These are phyloP conservation scores for Cetonia aurata DNA, from an alignment of 2,888 invertebrate species.

Conservation along the genomic window DNA sequence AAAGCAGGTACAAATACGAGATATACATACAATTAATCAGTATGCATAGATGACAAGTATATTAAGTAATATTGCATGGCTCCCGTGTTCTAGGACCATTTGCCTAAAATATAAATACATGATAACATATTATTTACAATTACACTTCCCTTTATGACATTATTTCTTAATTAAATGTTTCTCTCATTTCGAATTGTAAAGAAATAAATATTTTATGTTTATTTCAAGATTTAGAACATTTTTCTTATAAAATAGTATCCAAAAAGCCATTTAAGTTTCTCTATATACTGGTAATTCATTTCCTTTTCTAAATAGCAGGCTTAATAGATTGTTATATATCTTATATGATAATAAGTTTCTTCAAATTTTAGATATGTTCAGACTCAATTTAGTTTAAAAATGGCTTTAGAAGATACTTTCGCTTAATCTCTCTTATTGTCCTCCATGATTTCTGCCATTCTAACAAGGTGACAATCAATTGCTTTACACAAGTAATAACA, in stretches of 20 bases:
- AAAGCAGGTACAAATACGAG: slow-evolving; percentile 57
- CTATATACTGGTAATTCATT: no score
- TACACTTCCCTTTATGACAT: slow-evolving; percentile 19
- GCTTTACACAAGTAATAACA: slow-evolving; percentile 13
- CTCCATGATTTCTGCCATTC: slow-evolving; percentile 43
- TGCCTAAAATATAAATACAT: slow-evolving; percentile 42
- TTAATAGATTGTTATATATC: no score
- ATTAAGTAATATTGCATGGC: slow-evolving; percentile 57
- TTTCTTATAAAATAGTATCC: not conserved
- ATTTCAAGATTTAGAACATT: slow-evolving; percentile 8
- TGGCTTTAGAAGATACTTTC: slow-evolving; percentile 25
- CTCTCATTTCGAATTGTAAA: no score
- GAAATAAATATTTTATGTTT: not conserved
- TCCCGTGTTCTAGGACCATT: slow-evolving; percentile 60
- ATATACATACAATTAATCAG: slow-evolving; percentile 20
- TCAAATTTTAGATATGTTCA: slow-evolving; percentile 17
- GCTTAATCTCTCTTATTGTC: slow-evolving; percentile 41
- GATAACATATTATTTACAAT: slow-evolving; percentile 49
- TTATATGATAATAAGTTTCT: no score
- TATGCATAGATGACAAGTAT: slow-evolving; percentile 46
- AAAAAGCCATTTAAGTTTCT: not conserved
- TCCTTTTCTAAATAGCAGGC: no score
- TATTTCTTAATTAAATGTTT: not conserved
- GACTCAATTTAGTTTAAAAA: slow-evolving; percentile 21
- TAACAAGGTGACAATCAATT: slow-evolving; percentile 17